Evolutionary conservation across 2,113 vertebrate genomes (phyloP).

Genomic region (Neogale vison): DNA sequence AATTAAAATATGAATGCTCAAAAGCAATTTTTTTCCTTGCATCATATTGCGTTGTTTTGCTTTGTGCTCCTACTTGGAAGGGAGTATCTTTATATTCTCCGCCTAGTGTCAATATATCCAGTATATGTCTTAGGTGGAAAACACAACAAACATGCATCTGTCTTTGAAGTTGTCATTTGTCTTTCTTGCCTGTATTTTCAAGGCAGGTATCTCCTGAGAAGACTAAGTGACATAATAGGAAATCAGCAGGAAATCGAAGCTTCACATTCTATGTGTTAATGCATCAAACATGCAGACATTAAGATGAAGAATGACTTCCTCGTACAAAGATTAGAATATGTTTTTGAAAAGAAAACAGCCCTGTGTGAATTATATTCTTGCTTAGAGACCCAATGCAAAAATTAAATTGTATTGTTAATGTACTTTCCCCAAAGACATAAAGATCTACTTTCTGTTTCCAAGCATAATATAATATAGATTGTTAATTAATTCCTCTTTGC

Average conservation of each 20-base stretch:
- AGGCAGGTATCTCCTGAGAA: slow-evolving; percentile 58
- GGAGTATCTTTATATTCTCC: slow-evolving; percentile 45
- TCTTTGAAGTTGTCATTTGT: slow-evolving; percentile 70
- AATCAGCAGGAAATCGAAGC: slow-evolving; percentile 65
- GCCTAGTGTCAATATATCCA: not conserved
- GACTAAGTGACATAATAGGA: slow-evolving; percentile 73
- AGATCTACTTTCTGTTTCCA: not conserved
- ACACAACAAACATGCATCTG: slow-evolving; percentile 55
- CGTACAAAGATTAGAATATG: slow-evolving; percentile 45
- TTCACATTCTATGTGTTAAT: slow-evolving; percentile 53
- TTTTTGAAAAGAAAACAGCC: slow-evolving; percentile 67
- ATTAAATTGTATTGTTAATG: slow-evolving; percentile 60
- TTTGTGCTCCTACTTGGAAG: slow-evolving; percentile 58
- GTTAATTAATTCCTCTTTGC: slow-evolving; percentile 47
- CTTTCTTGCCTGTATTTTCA: slow-evolving; percentile 63
- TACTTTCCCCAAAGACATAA: slow-evolving; percentile 52
- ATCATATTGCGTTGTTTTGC: slow-evolving; percentile 51
- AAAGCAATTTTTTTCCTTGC: slow-evolving; percentile 7
- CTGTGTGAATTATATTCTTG: slow-evolving; percentile 65
- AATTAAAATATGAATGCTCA: slow-evolving; percentile 69
- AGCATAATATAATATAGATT: slow-evolving; percentile 5
- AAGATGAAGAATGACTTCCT: slow-evolving; percentile 76
- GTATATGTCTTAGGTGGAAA: slow-evolving; percentile 22
- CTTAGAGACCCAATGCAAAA: slow-evolving; percentile 51
- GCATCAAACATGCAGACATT: slow-evolving; percentile 71